phyloP scores from a whole-genome alignment of 2,113 vertebrate species.

The Sorex araneus region DNA sequence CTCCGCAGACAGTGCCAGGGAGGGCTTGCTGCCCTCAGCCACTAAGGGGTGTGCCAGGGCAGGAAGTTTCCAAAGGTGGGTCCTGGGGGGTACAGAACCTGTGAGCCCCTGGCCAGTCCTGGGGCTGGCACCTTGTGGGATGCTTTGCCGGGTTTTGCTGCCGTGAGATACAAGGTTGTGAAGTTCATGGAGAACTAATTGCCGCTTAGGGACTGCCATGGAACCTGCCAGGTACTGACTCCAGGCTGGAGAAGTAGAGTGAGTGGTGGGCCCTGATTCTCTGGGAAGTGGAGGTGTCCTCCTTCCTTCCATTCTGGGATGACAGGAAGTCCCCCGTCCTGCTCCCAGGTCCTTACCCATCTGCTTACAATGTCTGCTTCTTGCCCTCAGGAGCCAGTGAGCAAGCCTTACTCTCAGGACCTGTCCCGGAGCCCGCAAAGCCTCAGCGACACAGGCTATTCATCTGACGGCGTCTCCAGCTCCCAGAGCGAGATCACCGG shows the following conservation, averaged over 20 bases:
- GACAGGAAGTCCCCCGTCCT: background rate
- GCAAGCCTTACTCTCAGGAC: constrained; percentile 96
- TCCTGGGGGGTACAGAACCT: background rate
- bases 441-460: constrained; percentile 98
- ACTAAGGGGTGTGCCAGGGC: background rate
- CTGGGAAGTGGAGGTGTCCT: background rate
- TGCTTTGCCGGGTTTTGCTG: background rate
- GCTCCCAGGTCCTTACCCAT: background rate
- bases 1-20: background rate
- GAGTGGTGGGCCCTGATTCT: background rate
- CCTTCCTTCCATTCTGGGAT: background rate
- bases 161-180: background rate
- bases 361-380: constrained; percentile 52
- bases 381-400: constrained; percentile 91
- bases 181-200: constrained; percentile 36
- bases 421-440: constrained; percentile 96
- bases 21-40: background rate
- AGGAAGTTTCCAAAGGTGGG: background rate
- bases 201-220: background rate
- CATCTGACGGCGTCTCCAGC: constrained; percentile 97
- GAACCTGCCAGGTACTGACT: background rate
- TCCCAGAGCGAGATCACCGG: constrained; percentile 97
- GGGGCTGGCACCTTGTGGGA: background rate
- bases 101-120: background rate
- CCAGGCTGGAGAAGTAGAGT: background rate